A percentile compares a stretch with the other conserved stretches of the same genome.
Conservation (phyloP, 2,888 invertebrate species). For the Agrilus cyanescens region DNA sequence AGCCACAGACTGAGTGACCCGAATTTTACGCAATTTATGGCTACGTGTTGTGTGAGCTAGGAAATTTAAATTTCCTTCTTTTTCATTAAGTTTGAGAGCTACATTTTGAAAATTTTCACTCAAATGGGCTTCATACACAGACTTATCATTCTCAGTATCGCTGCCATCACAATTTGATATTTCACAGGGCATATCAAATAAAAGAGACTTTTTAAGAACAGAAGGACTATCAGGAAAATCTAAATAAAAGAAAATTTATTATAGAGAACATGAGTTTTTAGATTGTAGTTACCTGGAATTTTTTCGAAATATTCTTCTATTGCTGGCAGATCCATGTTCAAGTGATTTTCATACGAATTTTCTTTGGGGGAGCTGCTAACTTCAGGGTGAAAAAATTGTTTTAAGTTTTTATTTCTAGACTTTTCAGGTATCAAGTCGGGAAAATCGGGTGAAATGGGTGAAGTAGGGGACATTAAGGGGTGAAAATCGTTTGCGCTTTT, state of each 20-base stretch:
- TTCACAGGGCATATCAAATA: conserved; percentile 45
- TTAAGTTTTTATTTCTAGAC: conserved; percentile 22
- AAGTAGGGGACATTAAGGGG: conserved; percentile 32
- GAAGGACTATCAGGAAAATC: conserved; percentile 48
- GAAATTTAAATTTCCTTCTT: conserved; percentile 36
- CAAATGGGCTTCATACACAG: conserved; percentile 39
- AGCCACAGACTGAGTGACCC: conserved; percentile 26
- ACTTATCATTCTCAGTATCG: conserved; percentile 40
- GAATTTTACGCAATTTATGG: conserved; percentile 32
- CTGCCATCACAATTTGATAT: conserved; percentile 32
- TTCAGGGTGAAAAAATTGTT: conserved; percentile 25
- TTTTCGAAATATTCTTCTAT: conserved; percentile 25
- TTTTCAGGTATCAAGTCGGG: conserved; percentile 34
- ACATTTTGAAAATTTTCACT: conserved; percentile 40
- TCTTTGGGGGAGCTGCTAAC: conserved; percentile 25
- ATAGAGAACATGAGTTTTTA: background rate
- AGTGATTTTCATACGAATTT: conserved; percentile 20
- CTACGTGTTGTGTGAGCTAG: conserved; percentile 31
- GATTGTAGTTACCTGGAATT: conserved; percentile 22
- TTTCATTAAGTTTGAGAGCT: conserved; percentile 36
- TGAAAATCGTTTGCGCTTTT: conserved; percentile 34
- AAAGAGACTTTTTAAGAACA: conserved; percentile 39
- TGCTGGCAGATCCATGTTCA: conserved; percentile 22
- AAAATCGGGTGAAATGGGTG: conserved; percentile 29
- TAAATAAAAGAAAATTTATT: conserved; percentile 12